phyloP scores from a whole-genome alignment of 2,888 invertebrate species.

The Rhagium mordax region DNA sequence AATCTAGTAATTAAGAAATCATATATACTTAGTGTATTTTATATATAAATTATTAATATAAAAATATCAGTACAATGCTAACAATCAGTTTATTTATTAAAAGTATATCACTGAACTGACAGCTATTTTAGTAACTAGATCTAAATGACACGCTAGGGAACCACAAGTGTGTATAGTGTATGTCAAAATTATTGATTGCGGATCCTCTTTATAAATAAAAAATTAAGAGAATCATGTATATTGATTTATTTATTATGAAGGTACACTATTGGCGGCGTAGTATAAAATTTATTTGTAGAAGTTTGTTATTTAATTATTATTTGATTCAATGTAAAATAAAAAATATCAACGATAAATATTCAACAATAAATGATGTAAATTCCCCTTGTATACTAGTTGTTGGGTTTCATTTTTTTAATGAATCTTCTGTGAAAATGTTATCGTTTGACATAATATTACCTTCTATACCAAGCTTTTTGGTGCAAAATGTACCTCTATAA shows the following conservation, averaged over 20 bases:
- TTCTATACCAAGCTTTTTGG: too few relatives aligned
- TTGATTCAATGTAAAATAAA: too few relatives aligned
- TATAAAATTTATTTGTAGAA: too few relatives aligned
- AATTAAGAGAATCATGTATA: constrained; percentile 45
- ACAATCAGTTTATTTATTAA: not conserved
- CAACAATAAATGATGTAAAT: too few relatives aligned
- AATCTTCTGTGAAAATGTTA: too few relatives aligned
- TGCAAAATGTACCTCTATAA: too few relatives aligned
- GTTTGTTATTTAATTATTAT: too few relatives aligned
- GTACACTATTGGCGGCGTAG: too few relatives aligned
- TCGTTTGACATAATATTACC: too few relatives aligned
- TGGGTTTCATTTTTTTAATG: too few relatives aligned
- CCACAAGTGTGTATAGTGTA: not conserved
- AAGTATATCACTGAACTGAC: not conserved
- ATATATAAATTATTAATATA: not conserved
- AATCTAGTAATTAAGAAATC: not conserved
- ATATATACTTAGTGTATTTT: not conserved
- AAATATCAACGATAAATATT: too few relatives aligned
- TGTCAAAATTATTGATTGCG: not conserved
- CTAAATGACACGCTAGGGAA: not conserved
- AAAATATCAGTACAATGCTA: not conserved
- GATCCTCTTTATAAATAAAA: constrained; percentile 44
- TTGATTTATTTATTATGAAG: constrained; percentile 6
- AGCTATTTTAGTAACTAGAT: not conserved
- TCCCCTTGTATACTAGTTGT: too few relatives aligned